Evolutionary conservation across 2,113 vertebrate species (phyloP).

Genomic region (Amazona guildingii): DNA sequence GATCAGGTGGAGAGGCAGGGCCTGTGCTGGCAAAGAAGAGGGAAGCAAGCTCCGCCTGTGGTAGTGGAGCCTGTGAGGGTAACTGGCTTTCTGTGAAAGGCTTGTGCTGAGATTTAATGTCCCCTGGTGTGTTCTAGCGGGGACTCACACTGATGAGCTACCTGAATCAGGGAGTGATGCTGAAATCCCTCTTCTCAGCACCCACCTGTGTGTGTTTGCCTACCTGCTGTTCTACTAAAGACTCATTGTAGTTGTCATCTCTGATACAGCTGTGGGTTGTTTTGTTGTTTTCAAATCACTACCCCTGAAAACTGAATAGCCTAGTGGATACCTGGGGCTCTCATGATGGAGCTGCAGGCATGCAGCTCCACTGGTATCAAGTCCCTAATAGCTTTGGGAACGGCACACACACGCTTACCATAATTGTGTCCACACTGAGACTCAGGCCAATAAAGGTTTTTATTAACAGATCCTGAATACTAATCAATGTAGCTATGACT

Average conservation of each 20-base stretch:
- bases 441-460: neutral
- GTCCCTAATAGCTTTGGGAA: neutral
- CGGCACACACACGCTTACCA: neutral
- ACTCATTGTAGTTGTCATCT: neutral
- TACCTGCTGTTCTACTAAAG: neutral
- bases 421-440: neutral
- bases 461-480: neutral
- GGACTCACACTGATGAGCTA: neutral
- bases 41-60: constrained; percentile 13
- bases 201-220: neutral
- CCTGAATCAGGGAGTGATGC: neutral
- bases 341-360: neutral
- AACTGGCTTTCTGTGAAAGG: neutral
- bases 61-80: neutral
- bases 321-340: neutral
- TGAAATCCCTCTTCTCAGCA: neutral
- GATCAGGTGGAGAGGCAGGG: constrained; percentile 39
- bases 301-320: neutral
- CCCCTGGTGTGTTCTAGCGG: neutral
- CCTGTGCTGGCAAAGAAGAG: neutral
- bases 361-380: neutral
- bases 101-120: neutral
- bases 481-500: neutral
- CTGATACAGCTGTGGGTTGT: neutral
- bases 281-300: neutral